Percentiles rank a stretch among this genome's conserved stretches.
Conservation (phyloP, 92 coral and sea anemone species). For the Phenganax marumi region DNA sequence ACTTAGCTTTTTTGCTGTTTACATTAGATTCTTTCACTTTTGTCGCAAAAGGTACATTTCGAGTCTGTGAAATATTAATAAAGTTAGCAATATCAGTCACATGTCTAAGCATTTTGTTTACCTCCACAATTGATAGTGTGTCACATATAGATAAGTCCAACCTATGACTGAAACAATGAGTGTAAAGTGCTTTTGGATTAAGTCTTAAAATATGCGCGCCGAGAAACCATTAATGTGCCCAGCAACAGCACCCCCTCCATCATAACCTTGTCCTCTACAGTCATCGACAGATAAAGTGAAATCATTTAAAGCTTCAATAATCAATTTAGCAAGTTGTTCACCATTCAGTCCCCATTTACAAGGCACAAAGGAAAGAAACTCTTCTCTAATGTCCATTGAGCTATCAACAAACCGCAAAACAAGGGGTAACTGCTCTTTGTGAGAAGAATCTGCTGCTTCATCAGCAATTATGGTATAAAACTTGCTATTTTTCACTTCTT, state of each 20-base stretch:
- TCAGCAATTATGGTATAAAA: not conserved
- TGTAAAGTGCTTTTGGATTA: too few relatives aligned
- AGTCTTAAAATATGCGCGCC: too few relatives aligned
- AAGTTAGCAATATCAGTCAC: too few relatives aligned
- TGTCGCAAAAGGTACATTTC: too few relatives aligned
- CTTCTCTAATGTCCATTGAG: not conserved
- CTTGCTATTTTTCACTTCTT: not conserved
- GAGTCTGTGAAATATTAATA: too few relatives aligned
- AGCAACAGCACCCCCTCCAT: not conserved
- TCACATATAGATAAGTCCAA: too few relatives aligned
- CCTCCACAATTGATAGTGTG: too few relatives aligned
- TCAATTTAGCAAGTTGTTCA: not conserved
- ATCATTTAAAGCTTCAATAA: not conserved
- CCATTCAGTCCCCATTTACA: not conserved
- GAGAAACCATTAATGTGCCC: too few relatives aligned
- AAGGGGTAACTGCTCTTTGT: not conserved
- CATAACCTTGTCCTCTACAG: not conserved
- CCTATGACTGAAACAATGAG: too few relatives aligned
- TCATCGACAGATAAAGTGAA: not conserved
- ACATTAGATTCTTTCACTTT: too few relatives aligned
- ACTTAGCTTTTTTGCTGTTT: too few relatives aligned
- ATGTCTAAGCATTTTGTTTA: too few relatives aligned
- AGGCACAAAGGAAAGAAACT: not conserved
- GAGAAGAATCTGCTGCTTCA: not conserved
- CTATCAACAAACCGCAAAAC: constrained; percentile 8